Base-by-base conservation (phyloP, 2,797 vertebrate genomes). In the Melanotaenia maccullochi region DNA sequence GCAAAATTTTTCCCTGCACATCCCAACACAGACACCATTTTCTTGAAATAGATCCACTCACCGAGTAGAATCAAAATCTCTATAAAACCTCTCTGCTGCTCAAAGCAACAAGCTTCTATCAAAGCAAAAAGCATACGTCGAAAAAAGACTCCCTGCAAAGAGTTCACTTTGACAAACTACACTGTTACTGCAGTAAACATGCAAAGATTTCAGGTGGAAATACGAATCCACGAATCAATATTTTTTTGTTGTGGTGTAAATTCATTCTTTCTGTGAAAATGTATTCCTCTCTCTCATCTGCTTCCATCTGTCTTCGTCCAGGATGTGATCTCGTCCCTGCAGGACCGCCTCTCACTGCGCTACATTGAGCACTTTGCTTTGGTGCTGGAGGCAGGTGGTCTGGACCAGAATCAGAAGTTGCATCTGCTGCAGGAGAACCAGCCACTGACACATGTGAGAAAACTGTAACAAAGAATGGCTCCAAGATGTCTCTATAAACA, bases 301-400 rank as follows among this genome's bases (percentile, higher is more conserved):
- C 77, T 81, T 75, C 72, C 67, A 71, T 79, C 56, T 78, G 51
- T 76, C 28, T 73, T 52, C 64, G 76, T 86, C 81, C 84, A 99
- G 98, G 98, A 99, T 79, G 98, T 99, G 89, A 98, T 99, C 88
- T 96, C 97, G 70, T 99, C 98, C 0, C 84, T 99, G 90, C 97
- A 99, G 92, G 97, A 99, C 89, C 97, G 97, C 67, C 96, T 99
- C 82, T 98, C 97, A 33, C 93, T 99, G 79, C 96, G 97, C 61
- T 96, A 98, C 90, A 98, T 99, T 24, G 97, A 99, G 93, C 97
- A 99, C 87, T 99, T 99, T 83, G 96, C 97, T 83, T 94, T 99
- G 83, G 97, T 98, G 90, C 93, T 99, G 90, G 97, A 99, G 88
- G 97, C 97, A 55, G 95, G 95, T 60, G 96, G 95, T 70, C 92